These are phyloP conservation scores for Baccha elongata DNA, from an alignment of 2,888 invertebrate species.

Conservation along the genomic window DNA sequence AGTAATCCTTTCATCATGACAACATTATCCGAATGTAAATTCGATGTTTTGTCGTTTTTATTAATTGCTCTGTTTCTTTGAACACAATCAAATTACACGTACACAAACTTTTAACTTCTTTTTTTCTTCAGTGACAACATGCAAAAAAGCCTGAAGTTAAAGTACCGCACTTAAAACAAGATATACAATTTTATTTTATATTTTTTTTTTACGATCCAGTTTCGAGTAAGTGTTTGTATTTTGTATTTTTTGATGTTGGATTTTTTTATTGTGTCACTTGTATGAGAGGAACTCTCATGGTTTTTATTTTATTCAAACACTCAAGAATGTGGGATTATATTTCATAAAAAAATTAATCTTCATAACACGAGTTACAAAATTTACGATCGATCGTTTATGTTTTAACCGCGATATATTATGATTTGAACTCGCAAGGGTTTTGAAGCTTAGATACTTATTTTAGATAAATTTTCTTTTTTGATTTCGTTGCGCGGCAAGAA, in stretches of 20 bases:
- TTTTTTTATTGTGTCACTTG: slow-evolving; percentile 37
- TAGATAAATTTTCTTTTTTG: slow-evolving; percentile 4
- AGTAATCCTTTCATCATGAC: slow-evolving; percentile 78
- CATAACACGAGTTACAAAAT: slow-evolving; percentile 3
- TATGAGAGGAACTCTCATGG: slow-evolving; percentile 40
- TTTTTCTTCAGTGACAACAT: slow-evolving; percentile 26
- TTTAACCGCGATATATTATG: slow-evolving; percentile 20
- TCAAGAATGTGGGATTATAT: slow-evolving; percentile 46
- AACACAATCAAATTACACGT: slow-evolving; percentile 18
- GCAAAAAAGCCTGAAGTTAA: slow-evolving; percentile 61
- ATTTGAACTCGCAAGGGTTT: slow-evolving; percentile 42
- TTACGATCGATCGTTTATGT: slow-evolving; percentile 49
- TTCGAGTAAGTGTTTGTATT: slow-evolving; percentile 66
- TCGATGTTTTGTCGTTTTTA: slow-evolving; percentile 12
- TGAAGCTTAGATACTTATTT: slow-evolving; percentile 8
- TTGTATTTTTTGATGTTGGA: slow-evolving; percentile 14
- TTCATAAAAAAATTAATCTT: slow-evolving; percentile 35
- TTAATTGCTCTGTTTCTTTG: neutral
- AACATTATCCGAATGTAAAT: slow-evolving; percentile 73
- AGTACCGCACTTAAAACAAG: slow-evolving; percentile 63
- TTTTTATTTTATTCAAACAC: slow-evolving; percentile 25
- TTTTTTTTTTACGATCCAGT: slow-evolving; percentile 68
- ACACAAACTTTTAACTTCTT: slow-evolving; percentile 45
- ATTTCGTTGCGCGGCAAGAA: slow-evolving; percentile 53
- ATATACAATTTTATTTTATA: slow-evolving; percentile 45